Evolutionary conservation across 2,888 invertebrate species (phyloP).

Genomic region (Callyntrura guangdongensis): DNA sequence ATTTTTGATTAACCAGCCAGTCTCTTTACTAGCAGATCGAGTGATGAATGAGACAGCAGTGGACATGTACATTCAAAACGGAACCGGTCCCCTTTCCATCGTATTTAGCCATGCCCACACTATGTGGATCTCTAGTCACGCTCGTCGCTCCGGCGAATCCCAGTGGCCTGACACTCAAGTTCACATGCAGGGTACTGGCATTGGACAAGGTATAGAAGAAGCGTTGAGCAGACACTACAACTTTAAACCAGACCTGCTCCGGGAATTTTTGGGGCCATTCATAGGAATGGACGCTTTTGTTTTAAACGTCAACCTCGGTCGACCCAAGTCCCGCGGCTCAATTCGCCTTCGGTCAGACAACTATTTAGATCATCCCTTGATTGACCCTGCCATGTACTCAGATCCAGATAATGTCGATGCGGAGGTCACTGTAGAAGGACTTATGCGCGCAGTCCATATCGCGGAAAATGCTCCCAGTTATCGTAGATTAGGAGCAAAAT

Average conservation of each 20-base stretch:
- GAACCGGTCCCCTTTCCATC: conserved; percentile 75
- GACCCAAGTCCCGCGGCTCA: conserved; percentile 76
- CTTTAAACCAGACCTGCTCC: conserved; percentile 55
- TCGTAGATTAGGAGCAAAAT: conserved; percentile 53
- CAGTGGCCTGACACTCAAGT: conserved; percentile 79
- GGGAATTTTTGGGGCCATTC: conserved; percentile 63
- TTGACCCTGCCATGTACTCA: conserved; percentile 79
- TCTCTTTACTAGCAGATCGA: conserved; percentile 64
- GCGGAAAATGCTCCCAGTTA: conserved; percentile 73
- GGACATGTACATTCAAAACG: conserved; percentile 62
- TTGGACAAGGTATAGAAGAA: conserved; percentile 60
- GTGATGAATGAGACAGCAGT: conserved; percentile 65
- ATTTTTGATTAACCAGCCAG: conserved; percentile 73
- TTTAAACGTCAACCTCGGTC: conserved; percentile 33
- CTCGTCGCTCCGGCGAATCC: conserved; percentile 61
- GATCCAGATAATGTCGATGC: conserved; percentile 67
- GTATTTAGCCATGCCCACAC: conserved; percentile 73
- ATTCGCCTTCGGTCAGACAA: conserved; percentile 63
- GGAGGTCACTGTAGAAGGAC: conserved; percentile 69
- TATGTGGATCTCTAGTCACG: conserved; percentile 65
- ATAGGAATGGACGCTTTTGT: conserved; percentile 74
- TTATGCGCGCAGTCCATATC: conserved; percentile 54
- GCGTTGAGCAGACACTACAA: conserved; percentile 67
- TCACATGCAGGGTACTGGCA: conserved; percentile 54
- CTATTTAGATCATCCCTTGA: conserved; percentile 50